Evolutionary conservation across 2,113 vertebrate genomes (phyloP), one percentile per base, ranked within the genome.

Genomic region (Pyxicephalus adspersus): DNA sequence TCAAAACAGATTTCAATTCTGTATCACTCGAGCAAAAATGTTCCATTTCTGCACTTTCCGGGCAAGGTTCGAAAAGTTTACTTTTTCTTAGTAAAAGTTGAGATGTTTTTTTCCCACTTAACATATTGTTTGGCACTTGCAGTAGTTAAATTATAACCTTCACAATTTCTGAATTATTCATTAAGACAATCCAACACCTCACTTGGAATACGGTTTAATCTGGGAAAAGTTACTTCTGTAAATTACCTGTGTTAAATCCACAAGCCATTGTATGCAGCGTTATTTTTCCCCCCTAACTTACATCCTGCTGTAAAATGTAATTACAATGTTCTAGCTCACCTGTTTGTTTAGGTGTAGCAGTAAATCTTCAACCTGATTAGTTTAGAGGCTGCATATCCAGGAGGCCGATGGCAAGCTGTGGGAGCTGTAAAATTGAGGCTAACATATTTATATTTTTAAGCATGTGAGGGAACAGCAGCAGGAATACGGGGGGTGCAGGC

Each of bases 281-380:
- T 75, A 34, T 45, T 45, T 45, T 45, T 9, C 38, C 8, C 38
- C 9, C 34, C 34, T 29, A 45, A 45, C 16, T 75, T 38, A n/a
- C 25, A 60, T 22, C 70, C 55, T 75, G 72, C 72, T 61, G 72
- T 75, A 61, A 75, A 75, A 75, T 57, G 29, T 31, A 75, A 73
- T 75, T 61, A 75, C 52, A 31, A 45, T 75, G 26, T 75, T 58
- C 55, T 45, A 60, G 58, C 58, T 75, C 72, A 75, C 57, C 72
- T 75, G 72, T 75, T 73, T 73, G 70, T 73, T 73, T 58, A 75
- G 54, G n/a, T 75, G 61, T 61, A 61, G 34, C 50, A 19, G 60
- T 75, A 75, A 73, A 58, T 73, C 70, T 73, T 26, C 19, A 25
- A 57, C 25, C 6, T 8, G 70, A 57, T 73, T 26, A 57, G 70